Percentiles rank a stretch among this genome's conserved stretches.
Evolutionary conservation across 2,888 invertebrate genomes (phyloP).

Genomic region (Epicampocera succincta): DNA sequence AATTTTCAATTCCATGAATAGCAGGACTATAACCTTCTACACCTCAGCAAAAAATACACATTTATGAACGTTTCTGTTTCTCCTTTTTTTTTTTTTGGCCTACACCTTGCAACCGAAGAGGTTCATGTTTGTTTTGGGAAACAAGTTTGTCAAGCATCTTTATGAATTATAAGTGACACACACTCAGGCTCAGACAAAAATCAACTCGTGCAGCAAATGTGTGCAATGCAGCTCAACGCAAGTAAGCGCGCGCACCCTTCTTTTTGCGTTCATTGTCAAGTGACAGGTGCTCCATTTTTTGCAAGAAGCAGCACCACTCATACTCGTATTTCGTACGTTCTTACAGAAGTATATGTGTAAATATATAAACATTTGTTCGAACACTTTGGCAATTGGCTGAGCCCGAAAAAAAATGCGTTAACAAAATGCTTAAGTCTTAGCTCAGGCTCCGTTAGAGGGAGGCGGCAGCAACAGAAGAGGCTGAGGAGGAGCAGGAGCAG

Average conservation of each 20-base stretch:
- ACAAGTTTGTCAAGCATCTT: constrained; percentile 66
- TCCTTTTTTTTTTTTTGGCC: constrained; percentile 20
- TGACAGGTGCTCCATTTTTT: constrained; percentile 73
- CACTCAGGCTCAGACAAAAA: constrained; percentile 29
- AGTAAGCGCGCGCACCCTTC: constrained; percentile 58
- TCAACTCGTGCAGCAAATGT: constrained; percentile 51
- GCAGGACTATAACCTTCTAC: constrained; percentile 60
- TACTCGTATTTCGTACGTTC: not conserved
- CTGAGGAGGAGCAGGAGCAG: too few species aligned
- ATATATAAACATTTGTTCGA: constrained; percentile 62
- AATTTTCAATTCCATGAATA: constrained; percentile 61
- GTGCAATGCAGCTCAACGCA: constrained; percentile 36
- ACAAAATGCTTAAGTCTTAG: constrained; percentile 53
- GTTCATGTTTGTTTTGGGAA: constrained; percentile 53
- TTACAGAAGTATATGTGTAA: not conserved
- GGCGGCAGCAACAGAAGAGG: not conserved
- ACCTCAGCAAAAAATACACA: constrained; percentile 69
- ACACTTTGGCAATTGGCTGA: constrained; percentile 56
- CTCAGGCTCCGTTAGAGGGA: not conserved
- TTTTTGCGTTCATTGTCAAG: constrained; percentile 62
- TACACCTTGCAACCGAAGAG: constrained; percentile 57
- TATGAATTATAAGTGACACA: constrained; percentile 59
- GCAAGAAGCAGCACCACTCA: constrained; percentile 29
- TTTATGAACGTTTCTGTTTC: not conserved
- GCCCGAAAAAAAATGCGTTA: constrained; percentile 19